These are phyloP conservation scores for Setipinna tenuifilis DNA, from an alignment of 2,797 vertebrate species.

Conservation along the genomic window DNA sequence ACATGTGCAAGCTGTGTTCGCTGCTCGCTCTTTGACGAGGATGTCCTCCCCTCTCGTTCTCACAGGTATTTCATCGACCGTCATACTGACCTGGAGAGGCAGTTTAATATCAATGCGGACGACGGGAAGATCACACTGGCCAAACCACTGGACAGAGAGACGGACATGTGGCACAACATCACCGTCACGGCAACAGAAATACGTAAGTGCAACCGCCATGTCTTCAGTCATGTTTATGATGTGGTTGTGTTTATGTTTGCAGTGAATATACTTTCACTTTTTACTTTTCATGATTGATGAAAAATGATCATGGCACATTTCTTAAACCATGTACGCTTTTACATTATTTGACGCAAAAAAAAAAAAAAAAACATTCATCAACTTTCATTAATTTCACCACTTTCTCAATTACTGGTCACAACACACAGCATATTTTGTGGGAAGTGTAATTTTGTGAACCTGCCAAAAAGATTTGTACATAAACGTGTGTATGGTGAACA, in stretches of 20 bases:
- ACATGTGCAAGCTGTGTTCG: too few species aligned
- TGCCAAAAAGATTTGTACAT: too few species aligned
- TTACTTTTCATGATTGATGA: slow-evolving; percentile 46
- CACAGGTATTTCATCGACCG: slow-evolving; percentile 97
- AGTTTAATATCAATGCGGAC: slow-evolving; percentile 97
- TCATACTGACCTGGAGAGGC: slow-evolving; percentile 96
- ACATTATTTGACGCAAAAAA: too few species aligned
- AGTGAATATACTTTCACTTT: background rate
- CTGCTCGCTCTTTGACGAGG: slow-evolving; percentile 52
- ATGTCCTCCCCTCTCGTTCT: background rate
- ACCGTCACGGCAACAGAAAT: slow-evolving; percentile 96
- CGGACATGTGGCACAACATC: slow-evolving; percentile 96
- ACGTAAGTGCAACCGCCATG: slow-evolving; percentile 79
- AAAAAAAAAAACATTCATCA: too few species aligned
- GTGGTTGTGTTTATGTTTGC: background rate
- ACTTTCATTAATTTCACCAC: too few species aligned
- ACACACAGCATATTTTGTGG: too few species aligned
- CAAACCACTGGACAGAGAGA: slow-evolving; percentile 92
- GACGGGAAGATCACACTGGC: slow-evolving; percentile 95
- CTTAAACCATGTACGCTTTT: too few species aligned
- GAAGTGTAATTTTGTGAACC: too few species aligned
- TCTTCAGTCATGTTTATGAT: background rate
- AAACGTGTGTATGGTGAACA: too few species aligned
- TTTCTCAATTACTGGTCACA: too few species aligned
- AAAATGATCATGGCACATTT: too few species aligned